These are phyloP conservation scores for Falco cherrug DNA, from an alignment of 2,797 vertebrate genomes.

Conservation along the genomic window DNA sequence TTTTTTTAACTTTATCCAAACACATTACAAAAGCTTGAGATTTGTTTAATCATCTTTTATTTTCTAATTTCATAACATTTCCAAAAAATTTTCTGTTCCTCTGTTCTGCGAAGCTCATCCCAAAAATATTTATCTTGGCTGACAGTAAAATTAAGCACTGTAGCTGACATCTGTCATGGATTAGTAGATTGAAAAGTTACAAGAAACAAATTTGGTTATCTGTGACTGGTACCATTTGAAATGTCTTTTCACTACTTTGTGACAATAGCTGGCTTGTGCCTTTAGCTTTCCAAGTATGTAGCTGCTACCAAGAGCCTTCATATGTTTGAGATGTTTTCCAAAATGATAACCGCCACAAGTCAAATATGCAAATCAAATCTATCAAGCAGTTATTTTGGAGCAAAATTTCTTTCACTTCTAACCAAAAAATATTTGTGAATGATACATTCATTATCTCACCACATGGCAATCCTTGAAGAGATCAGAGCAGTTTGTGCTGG, in stretches of 20 bases:
- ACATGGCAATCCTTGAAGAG: neutral
- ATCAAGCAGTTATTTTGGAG: neutral
- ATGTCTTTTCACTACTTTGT: neutral
- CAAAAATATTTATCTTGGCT: slow-evolving; percentile 54
- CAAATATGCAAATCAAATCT: neutral
- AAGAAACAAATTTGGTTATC: slow-evolving; percentile 30
- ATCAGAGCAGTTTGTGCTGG: neutral
- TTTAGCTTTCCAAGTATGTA: neutral
- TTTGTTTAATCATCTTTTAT: slow-evolving; percentile 39
- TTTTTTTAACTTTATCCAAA: neutral
- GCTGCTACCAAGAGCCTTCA: neutral
- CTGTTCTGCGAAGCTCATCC: slow-evolving; percentile 16
- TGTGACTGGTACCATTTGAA: neutral
- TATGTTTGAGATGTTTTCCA: neutral
- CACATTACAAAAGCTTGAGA: neutral
- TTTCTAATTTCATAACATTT: slow-evolving; percentile 52
- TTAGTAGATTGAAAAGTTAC: slow-evolving; percentile 23
- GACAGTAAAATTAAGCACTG: neutral
- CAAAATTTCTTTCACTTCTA: neutral
- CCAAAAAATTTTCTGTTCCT: slow-evolving; percentile 38
- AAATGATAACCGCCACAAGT: neutral
- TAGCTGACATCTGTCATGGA: slow-evolving; percentile 31
- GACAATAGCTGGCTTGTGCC: neutral
- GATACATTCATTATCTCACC: neutral
- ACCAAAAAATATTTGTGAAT: neutral